Evolutionary conservation across 2,888 invertebrate species (phyloP).

Genomic region (Dasysyrphus tricinctus): DNA sequence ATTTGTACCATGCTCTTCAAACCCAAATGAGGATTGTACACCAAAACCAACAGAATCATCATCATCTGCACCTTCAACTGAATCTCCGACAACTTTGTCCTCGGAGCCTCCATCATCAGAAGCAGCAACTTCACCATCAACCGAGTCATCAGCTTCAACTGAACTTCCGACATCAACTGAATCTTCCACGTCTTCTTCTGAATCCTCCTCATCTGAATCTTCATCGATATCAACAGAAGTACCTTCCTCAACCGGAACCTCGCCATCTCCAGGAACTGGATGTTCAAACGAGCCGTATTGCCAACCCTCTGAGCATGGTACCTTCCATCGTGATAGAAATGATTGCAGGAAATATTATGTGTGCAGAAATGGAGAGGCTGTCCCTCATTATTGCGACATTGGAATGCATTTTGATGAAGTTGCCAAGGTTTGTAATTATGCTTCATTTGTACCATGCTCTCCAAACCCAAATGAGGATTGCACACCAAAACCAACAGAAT

Average conservation of each 20-base stretch:
- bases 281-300: background rate
- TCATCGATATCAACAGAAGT: background rate
- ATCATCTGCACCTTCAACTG: background rate
- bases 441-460: slow-evolving; percentile 1
- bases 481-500: background rate
- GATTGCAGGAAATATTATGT: slow-evolving; percentile 32
- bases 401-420: slow-evolving; percentile 37
- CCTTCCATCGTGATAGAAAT: slow-evolving; percentile 17
- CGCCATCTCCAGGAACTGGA: background rate
- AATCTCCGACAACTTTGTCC: too few relatives aligned
- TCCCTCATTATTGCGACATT: background rate
- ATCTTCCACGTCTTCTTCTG: background rate
- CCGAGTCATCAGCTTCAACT: too few relatives aligned
- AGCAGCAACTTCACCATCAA: background rate
- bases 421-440: slow-evolving; percentile 21
- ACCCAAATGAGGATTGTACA: background rate
- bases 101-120: background rate
- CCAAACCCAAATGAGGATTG: background rate
- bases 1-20: slow-evolving; percentile 14
- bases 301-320: background rate
- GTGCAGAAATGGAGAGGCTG: slow-evolving; percentile 15
- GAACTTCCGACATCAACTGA: background rate
- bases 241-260: background rate
- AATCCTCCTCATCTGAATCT: background rate
- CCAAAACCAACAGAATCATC: background rate